A percentile compares a stretch with the other conserved stretches of the same genome.
Conservation (phyloP, 2,113 vertebrate genomes). For the Salvator merianae region DNA sequence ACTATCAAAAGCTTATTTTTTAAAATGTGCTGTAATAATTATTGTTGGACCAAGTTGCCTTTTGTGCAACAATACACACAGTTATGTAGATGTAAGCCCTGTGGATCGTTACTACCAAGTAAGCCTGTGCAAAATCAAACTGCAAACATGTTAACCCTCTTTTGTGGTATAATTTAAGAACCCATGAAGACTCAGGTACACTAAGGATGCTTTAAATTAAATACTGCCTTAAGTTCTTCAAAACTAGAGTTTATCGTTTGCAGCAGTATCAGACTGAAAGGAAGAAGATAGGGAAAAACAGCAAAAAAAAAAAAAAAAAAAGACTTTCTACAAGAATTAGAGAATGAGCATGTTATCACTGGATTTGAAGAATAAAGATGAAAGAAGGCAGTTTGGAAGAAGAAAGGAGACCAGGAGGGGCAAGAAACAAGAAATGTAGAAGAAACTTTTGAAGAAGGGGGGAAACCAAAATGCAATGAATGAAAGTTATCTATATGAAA, state of each 20-base stretch:
- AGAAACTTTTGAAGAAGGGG: too few species aligned
- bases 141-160: not conserved
- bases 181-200: not conserved
- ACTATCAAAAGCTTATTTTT: conserved; percentile 4
- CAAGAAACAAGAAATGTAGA: too few species aligned
- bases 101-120: not conserved
- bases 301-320: too few species aligned
- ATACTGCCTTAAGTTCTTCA: not conserved
- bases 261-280: not conserved
- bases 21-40: not conserved
- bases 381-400: too few species aligned
- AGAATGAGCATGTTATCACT: too few species aligned
- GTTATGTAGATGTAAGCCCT: not conserved
- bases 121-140: not conserved
- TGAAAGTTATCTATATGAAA: too few species aligned
- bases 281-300: not conserved
- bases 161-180: not conserved
- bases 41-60: not conserved
- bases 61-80: not conserved
- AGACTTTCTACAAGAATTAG: too few species aligned
- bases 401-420: too few species aligned
- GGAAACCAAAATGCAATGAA: too few species aligned
- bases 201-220: not conserved
- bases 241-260: not conserved
- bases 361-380: too few species aligned